Conservation (phyloP, 2,888 invertebrate species). For the Laothoe populi region DNA sequence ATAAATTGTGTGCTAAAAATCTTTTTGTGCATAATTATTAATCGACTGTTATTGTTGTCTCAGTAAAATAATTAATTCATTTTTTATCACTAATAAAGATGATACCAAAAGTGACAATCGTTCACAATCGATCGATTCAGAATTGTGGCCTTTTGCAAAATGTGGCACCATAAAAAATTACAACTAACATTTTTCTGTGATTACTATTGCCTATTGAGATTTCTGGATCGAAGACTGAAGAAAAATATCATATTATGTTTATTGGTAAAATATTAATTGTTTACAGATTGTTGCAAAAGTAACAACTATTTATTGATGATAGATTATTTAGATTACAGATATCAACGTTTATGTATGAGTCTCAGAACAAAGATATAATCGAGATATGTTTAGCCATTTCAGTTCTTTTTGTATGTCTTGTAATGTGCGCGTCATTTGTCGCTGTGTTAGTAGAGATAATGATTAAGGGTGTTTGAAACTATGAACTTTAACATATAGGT, state of each 20-base stretch:
- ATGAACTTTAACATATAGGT: no score
- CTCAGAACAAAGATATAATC: neutral
- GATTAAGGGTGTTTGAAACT: no score
- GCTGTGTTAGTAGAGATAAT: no score
- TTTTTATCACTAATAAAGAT: no score
- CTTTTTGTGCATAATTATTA: no score
- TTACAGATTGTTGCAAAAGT: slow-evolving; percentile 23
- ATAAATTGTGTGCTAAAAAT: neutral
- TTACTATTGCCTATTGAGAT: slow-evolving; percentile 79
- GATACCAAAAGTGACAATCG: slow-evolving; percentile 4
- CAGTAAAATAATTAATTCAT: neutral
- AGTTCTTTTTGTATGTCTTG: no score
- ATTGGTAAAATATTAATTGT: slow-evolving; percentile 45
- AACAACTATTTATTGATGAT: neutral
- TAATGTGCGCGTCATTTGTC: no score
- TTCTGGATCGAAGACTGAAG: slow-evolving; percentile 81
- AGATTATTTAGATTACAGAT: neutral
- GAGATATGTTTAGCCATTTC: no score
- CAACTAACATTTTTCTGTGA: slow-evolving; percentile 72
- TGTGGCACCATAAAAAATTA: slow-evolving; percentile 64
- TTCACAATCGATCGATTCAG: slow-evolving; percentile 25
- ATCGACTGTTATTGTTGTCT: neutral
- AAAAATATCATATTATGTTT: slow-evolving; percentile 55
- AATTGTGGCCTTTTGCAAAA: slow-evolving; percentile 54
- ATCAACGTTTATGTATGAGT: no score